phyloP scores from a whole-genome alignment of 2,113 vertebrate genomes.

The Lycocorax pyrrhopterus region DNA sequence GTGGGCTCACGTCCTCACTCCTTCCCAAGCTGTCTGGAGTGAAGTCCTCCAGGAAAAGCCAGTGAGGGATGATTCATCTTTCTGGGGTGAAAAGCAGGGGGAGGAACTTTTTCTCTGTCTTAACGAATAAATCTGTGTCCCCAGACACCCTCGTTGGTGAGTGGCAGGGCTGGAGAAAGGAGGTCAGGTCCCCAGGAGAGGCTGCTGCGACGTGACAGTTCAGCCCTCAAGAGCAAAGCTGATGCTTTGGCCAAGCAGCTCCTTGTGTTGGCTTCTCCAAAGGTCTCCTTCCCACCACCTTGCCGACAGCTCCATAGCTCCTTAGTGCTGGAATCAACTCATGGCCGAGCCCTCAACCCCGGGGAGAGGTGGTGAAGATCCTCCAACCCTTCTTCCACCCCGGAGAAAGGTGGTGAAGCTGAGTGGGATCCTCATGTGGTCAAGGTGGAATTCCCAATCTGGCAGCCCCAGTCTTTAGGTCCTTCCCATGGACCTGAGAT shows the following conservation, averaged over 20 bases:
- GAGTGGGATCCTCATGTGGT: fast-evolving
- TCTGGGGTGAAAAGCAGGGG: background rate
- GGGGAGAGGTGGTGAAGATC: background rate
- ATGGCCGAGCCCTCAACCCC: background rate
- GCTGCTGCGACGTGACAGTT: background rate
- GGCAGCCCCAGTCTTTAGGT: fast-evolving
- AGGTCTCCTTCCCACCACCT: background rate
- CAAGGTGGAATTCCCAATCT: background rate
- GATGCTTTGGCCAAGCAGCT: background rate
- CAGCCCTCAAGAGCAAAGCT: background rate
- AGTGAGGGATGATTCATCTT: background rate
- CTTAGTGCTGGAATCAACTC: background rate
- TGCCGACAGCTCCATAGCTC: background rate
- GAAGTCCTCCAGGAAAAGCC: background rate
- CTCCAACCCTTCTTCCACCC: background rate
- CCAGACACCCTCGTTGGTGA: background rate
- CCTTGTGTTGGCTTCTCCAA: background rate
- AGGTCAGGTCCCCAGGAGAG: background rate
- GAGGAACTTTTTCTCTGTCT: background rate
- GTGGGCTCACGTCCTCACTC: background rate
- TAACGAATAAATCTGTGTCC: background rate
- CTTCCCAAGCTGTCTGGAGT: background rate
- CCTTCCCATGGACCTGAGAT: background rate
- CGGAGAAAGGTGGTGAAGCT: fast-evolving
- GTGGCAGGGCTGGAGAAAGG: background rate